These are phyloP conservation scores for Prionailurus viverrinus DNA, from an alignment of 2,113 vertebrate species.

Conservation along the genomic window DNA sequence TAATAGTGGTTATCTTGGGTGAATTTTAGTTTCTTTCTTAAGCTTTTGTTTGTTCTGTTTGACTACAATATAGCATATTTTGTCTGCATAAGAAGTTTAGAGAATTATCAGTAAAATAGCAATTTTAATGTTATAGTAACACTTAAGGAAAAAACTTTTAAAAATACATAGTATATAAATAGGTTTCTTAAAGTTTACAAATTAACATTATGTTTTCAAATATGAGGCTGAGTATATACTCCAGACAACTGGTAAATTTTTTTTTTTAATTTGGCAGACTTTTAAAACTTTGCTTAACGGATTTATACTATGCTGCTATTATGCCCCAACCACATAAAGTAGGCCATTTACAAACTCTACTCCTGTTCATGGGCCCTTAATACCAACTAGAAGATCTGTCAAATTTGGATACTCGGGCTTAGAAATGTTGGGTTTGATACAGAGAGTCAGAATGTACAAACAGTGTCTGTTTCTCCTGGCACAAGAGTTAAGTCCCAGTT, in stretches of 20 bases:
- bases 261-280: background rate
- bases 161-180: background rate
- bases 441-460: background rate
- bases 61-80: background rate
- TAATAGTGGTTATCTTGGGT: background rate
- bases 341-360: background rate
- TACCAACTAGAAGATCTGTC: background rate
- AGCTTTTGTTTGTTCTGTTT: background rate
- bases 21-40: constrained; percentile 11
- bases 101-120: background rate
- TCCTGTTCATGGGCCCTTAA: background rate
- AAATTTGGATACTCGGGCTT: background rate
- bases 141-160: background rate
- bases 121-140: background rate
- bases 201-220: background rate
- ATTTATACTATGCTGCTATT: background rate
- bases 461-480: background rate
- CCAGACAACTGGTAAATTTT: background rate
- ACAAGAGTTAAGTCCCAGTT: background rate
- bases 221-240: background rate
- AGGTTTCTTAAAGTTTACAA: background rate
- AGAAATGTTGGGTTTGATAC: background rate
- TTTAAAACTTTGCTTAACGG: background rate
- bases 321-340: background rate
- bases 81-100: background rate